A percentile compares a stretch with the other conserved stretches of the same genome.
Evolutionary conservation across 1,140 invertebrate species (phyloP).

Genomic region (Tyrophagus putrescentiae): DNA sequence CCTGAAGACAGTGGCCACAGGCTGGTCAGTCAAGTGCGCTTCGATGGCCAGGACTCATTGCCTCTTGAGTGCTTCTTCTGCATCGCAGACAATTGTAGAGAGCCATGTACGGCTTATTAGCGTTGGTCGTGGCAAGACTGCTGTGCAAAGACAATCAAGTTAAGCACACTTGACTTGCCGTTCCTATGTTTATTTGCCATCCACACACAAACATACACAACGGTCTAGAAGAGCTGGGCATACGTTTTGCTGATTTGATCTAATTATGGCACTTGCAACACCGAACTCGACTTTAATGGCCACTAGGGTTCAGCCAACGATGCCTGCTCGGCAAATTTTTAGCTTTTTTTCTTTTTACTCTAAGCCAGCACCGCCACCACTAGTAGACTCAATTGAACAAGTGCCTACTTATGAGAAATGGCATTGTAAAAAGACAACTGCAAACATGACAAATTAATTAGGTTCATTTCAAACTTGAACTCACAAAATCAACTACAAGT

Average conservation of each 20-base stretch:
- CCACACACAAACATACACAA: too few species aligned
- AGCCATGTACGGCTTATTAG: background rate
- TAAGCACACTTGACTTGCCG: slow-evolving; percentile 11
- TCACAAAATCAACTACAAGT: too few species aligned
- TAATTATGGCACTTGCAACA: slow-evolving; percentile 3
- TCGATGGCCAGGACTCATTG: too few species aligned
- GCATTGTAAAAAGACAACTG: background rate
- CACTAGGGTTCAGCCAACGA: too few species aligned
- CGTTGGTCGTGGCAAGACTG: background rate
- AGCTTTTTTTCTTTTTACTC: background rate
- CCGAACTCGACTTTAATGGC: background rate
- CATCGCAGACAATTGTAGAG: too few species aligned
- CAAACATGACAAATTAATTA: background rate
- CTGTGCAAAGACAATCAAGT: slow-evolving; percentile 6
- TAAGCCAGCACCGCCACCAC: background rate
- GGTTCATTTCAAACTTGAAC: too few species aligned
- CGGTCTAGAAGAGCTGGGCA: background rate
- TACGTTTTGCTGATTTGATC: background rate
- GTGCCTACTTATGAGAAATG: background rate
- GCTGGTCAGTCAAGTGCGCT: too few species aligned
- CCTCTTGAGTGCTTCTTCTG: too few species aligned
- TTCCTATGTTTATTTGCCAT: slow-evolving; percentile 12
- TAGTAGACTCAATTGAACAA: background rate
- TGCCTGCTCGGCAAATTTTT: too few species aligned
- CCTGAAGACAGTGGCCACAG: too few species aligned